Base-by-base conservation (phyloP, 1,140 invertebrate species). In the Lepeophtheirus salmonis region DNA sequence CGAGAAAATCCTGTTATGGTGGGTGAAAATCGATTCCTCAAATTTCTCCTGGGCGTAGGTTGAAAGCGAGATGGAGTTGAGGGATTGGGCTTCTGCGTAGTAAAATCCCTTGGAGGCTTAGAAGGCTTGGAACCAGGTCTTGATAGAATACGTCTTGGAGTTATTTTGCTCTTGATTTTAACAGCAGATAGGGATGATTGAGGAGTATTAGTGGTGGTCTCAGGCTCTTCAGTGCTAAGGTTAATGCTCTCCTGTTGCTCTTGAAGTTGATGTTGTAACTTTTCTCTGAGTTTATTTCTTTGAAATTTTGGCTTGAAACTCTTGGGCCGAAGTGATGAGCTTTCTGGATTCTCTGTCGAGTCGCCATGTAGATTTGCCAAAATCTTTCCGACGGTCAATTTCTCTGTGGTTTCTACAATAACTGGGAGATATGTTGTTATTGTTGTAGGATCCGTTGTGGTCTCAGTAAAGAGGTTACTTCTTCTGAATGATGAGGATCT, bases 271-370 rank as follows among this genome's bases (percentile, higher is more conserved):
- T 26, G 17, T 13, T 21, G 21, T 13, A 57, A n/a, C 26, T 41
- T 57, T 41, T 57, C 55, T 17, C 55, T 25, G 55, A 57, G 55
- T 23, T 57, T 57, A 50, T 57, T 30, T 14, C 52, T 20, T 20
- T 54, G 52, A 41, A 41, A 57, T 41, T 57, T 57, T 2, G 55
- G 55, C 30, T 41, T 57, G 26, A 57, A 57, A n/a, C 20, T 24
- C 2, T 41, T 25, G 13, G 55, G 55, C 16, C 55, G 21, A 1
- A 57, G 14, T 16, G 55, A 23, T 14, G 55, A 17, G 26, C 20
- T 24, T 41, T 57, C 2, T n/a, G 23, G 23, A 12, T 57, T 18
- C 25, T 21, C 10, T n/a, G n/a, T 24, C 6, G 23, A 13, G 3
- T 57, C 55, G 2, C 55, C 55, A 50, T 57, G 4, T 24, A 57